Conservation (phyloP, 2,888 invertebrate genomes). For the Drosophila paramelanica region DNA sequence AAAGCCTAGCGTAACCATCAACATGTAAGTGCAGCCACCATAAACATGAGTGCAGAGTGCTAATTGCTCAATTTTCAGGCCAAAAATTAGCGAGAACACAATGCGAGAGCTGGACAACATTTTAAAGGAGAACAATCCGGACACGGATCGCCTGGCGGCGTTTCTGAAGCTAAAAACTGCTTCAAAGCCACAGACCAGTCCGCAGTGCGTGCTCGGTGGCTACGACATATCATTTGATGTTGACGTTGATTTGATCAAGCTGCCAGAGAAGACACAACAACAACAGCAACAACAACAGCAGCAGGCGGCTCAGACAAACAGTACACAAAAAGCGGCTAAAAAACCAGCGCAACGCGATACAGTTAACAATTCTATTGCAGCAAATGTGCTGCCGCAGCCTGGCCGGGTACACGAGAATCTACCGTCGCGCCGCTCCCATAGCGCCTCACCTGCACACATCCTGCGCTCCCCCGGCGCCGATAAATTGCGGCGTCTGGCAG, state of each 20-base stretch:
- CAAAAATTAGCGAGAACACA: slow-evolving; percentile 24
- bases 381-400: slow-evolving; percentile 7
- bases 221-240: slow-evolving; percentile 45
- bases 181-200: not conserved
- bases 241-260: slow-evolving; percentile 35
- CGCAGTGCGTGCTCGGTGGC: slow-evolving; percentile 16
- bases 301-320: not conserved
- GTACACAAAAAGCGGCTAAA: not conserved
- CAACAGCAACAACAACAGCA: not conserved
- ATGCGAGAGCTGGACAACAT: slow-evolving; percentile 41
- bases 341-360: not conserved
- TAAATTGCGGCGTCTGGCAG: not conserved
- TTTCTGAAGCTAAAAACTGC: slow-evolving; percentile 31
- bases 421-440: not conserved
- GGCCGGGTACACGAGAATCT: not conserved
- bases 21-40: slow-evolving; percentile 18
- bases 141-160: slow-evolving; percentile 14
- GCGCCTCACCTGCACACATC: not conserved
- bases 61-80: slow-evolving; percentile 9
- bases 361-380: not conserved
- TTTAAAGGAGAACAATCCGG: slow-evolving; percentile 7
- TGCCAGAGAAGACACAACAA: slow-evolving; percentile 8
- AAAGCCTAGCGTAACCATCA: not conserved
- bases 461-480: not conserved
- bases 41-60: too few relatives aligned